Evolutionary conservation across 1,140 invertebrate species (phyloP).

Genomic region (Zaprionus tsacasi): DNA sequence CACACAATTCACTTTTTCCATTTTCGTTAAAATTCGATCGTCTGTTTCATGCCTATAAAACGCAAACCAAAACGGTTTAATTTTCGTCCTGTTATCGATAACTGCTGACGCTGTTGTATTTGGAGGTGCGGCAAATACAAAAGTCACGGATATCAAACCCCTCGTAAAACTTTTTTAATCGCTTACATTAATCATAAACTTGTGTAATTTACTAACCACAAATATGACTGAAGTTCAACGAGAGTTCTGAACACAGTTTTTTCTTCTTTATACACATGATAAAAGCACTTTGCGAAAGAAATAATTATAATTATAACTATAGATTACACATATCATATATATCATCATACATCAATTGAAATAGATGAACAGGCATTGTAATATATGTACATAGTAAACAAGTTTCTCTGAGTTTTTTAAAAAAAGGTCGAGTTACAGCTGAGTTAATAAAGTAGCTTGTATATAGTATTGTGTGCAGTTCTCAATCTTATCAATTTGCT

Average conservation of each 20-base stretch:
- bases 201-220: constrained; percentile 59
- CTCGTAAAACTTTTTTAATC: constrained; percentile 28
- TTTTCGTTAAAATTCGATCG: too few species aligned
- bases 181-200: constrained; percentile 45
- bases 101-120: too few species aligned
- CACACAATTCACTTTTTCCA: too few species aligned
- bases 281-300: constrained; percentile 35
- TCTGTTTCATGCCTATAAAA: too few species aligned
- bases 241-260: not conserved
- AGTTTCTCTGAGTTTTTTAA: constrained; percentile 9
- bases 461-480: not conserved
- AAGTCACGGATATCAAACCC: too few species aligned
- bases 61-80: too few species aligned
- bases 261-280: constrained; percentile 22
- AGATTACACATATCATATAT: not conserved
- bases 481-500: constrained; percentile 19
- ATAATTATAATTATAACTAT: constrained; percentile 5
- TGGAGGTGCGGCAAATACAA: too few species aligned
- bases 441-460: constrained; percentile 25
- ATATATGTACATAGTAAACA: constrained; percentile 20
- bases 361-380: constrained; percentile 6
- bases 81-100: too few species aligned
- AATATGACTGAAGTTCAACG: constrained; percentile 25
- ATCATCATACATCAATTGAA: too few species aligned
- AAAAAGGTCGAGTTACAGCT: constrained; percentile 15